A percentile compares a stretch with the other conserved stretches of the same genome.
Evolutionary conservation across 2,888 invertebrate species (phyloP).

Genomic region (Zaprionus bogoriensis): DNA sequence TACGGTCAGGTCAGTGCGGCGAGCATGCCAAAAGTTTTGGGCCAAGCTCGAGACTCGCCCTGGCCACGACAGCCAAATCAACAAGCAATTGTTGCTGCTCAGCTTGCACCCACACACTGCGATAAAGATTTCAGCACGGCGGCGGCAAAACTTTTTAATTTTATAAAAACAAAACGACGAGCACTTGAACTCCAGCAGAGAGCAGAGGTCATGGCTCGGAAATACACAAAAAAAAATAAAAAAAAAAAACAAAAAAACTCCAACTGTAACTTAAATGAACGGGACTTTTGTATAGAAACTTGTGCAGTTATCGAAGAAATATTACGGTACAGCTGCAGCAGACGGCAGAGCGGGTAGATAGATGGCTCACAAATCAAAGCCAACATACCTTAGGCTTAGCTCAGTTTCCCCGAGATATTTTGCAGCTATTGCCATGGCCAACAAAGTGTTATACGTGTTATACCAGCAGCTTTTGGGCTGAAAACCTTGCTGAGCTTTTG

Average conservation of each 20-base stretch:
- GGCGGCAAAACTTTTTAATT: constrained; percentile 63
- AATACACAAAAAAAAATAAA: not conserved
- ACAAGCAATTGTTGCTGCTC: constrained; percentile 75
- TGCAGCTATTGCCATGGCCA: too few species aligned
- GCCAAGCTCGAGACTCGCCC: constrained; percentile 24
- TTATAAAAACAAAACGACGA: constrained; percentile 63
- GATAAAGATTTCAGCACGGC: constrained; percentile 58
- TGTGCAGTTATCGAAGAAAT: constrained; percentile 10
- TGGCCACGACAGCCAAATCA: constrained; percentile 59
- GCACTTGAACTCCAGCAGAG: constrained; percentile 44
- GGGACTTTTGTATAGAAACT: constrained; percentile 1
- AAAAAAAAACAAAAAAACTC: too few species aligned
- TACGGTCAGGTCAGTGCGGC: constrained; percentile 32
- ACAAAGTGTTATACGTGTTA: too few species aligned
- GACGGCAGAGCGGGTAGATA: too few species aligned
- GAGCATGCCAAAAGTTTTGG: constrained; percentile 58
- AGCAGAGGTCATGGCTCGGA: constrained; percentile 27
- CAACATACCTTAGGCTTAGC: too few species aligned
- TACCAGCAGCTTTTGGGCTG: too few species aligned
- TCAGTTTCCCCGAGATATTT: too few species aligned
- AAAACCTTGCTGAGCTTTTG: too few species aligned
- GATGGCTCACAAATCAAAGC: too few species aligned
- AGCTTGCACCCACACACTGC: constrained; percentile 13
- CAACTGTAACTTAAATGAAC: constrained; percentile 15
- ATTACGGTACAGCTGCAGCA: not conserved